A percentile compares a stretch with the other conserved stretches of the same genome.
phyloP scores from a whole-genome alignment of 2,113 vertebrate species.

The Bungarus multicinctus region DNA sequence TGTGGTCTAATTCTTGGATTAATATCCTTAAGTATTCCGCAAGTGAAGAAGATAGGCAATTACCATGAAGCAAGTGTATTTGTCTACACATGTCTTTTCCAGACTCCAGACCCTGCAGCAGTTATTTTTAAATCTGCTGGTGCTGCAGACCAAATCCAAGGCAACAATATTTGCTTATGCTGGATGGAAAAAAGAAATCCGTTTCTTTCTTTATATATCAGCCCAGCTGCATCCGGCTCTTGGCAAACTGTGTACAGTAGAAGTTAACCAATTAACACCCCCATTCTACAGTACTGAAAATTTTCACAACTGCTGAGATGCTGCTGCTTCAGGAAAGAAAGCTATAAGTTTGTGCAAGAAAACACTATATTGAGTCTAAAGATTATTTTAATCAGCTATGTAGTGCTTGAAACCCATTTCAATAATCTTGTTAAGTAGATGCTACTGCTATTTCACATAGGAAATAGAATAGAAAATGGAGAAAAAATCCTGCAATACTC shows the following conservation, averaged over 20 bases:
- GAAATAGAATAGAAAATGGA: background rate
- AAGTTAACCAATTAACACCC: conserved; percentile 4
- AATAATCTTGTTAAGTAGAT: background rate
- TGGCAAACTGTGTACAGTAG: background rate
- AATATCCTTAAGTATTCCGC: background rate
- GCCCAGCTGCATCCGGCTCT: conserved; percentile 20
- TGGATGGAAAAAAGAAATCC: background rate
- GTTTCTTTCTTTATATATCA: conserved; percentile 4
- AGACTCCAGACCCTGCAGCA: background rate
- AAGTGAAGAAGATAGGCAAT: background rate
- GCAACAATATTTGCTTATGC: conserved; percentile 23
- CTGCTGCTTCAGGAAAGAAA: background rate
- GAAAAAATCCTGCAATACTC: background rate
- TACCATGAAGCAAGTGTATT: no score
- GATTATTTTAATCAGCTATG: background rate
- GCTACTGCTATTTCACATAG: background rate
- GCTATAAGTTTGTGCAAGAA: background rate
- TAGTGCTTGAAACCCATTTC: background rate
- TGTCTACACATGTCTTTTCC: background rate
- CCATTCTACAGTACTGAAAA: background rate
- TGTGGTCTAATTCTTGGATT: background rate
- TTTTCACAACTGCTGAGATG: background rate
- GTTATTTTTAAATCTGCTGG: conserved; percentile 5
- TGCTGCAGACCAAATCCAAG: background rate
- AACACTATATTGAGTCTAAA: background rate